phyloP scores from a whole-genome alignment of 2,113 vertebrate genomes.

The Leuciscus idus region DNA sequence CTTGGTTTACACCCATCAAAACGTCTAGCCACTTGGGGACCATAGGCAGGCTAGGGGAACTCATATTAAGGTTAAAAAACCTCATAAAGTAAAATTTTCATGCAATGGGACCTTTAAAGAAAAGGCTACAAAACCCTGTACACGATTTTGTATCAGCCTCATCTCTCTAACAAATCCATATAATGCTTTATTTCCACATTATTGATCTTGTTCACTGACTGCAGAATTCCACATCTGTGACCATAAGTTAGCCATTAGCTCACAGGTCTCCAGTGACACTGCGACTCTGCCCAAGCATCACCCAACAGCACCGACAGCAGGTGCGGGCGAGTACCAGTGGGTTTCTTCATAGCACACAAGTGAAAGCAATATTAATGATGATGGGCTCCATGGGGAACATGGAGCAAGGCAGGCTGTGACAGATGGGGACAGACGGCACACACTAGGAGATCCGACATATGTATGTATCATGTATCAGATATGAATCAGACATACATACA shows the following conservation, averaged over 20 bases:
- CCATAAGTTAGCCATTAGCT: not conserved
- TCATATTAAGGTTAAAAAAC: no score
- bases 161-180: not conserved
- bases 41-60: no score
- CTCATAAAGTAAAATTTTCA: no score
- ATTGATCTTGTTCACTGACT: constrained; percentile 3
- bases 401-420: not conserved
- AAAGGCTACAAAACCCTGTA: not conserved
- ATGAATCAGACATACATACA: not conserved
- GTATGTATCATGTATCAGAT: no score
- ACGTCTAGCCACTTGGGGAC: no score
- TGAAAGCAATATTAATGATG: constrained; percentile 34
- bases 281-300: constrained; percentile 7
- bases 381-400: not conserved
- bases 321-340: not conserved
- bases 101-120: not conserved
- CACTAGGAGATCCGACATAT: constrained; percentile 18
- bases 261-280: not conserved
- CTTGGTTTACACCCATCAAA: no score
- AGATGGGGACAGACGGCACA: constrained; percentile 35
- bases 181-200: not conserved
- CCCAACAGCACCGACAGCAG: not conserved
- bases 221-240: not conserved
- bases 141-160: not conserved
- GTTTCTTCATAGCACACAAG: constrained; percentile 1